Percentiles rank a stretch among this genome's conserved stretches.
These are phyloP conservation scores for Dicyrtomina minuta DNA, from an alignment of 2,888 invertebrate species.

Conservation along the genomic window DNA sequence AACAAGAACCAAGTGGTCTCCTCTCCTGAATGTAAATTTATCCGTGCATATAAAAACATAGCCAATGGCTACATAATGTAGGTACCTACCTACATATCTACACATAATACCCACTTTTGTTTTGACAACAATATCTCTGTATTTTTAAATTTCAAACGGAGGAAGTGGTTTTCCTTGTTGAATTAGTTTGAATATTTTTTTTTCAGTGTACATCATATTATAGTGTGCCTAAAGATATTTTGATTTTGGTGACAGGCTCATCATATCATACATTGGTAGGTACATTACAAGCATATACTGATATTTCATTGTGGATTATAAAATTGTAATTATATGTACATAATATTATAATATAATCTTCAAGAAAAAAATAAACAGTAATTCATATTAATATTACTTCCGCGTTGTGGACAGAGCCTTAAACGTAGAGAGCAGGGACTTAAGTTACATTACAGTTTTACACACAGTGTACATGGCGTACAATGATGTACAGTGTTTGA, in stretches of 20 bases:
- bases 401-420: constrained; percentile 16
- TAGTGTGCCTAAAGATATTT: too few relatives aligned
- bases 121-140: too few relatives aligned
- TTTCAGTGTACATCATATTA: too few relatives aligned
- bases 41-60: neutral
- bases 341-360: neutral
- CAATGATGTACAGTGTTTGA: neutral
- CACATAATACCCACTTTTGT: neutral
- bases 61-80: too few relatives aligned
- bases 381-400: constrained; percentile 5
- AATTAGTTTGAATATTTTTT: too few relatives aligned
- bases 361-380: neutral
- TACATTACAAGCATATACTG: neutral
- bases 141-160: neutral
- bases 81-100: neutral
- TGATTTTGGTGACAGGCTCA: too few relatives aligned
- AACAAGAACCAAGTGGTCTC: too few relatives aligned
- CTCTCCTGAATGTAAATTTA: too few relatives aligned
- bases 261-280: too few relatives aligned
- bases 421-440: too few relatives aligned
- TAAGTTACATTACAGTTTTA: neutral
- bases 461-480: neutral
- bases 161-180: neutral
- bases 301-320: neutral
- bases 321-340: neutral